Conservation (phyloP, 2,797 vertebrate genomes). For the Naso thynnoides region DNA sequence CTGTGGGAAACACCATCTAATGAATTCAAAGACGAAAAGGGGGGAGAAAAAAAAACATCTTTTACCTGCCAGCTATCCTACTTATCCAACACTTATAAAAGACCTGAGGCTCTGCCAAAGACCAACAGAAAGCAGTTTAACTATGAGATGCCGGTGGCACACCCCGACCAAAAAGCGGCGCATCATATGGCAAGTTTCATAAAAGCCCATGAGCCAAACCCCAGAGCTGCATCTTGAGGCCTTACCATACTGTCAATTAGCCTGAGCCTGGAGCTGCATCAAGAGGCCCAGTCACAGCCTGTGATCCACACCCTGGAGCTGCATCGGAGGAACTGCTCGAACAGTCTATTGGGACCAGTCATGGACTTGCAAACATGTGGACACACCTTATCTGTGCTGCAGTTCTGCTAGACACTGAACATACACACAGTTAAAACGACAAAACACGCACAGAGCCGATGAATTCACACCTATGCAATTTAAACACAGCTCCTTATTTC, state of each 20-base stretch:
- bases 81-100: conserved; percentile 25
- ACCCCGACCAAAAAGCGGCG: conserved; percentile 35
- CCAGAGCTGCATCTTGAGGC: conserved; percentile 48
- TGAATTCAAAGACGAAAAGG: conserved; percentile 7
- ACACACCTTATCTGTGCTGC: conserved; percentile 69
- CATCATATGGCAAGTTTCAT: conserved; percentile 35
- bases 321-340: conserved; percentile 61
- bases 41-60: neutral
- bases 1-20: conserved; percentile 13
- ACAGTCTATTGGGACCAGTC: conserved; percentile 58
- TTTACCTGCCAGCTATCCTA: conserved; percentile 25
- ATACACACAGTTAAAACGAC: conserved; percentile 43
- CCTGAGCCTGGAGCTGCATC: conserved; percentile 52
- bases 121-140: conserved; percentile 20
- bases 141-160: conserved; percentile 15
- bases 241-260: conserved; percentile 23
- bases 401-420: conserved; percentile 56
- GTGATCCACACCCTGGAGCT: conserved; percentile 64
- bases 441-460: conserved; percentile 26
- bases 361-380: conserved; percentile 72
- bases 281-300: conserved; percentile 48
- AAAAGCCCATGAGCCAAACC: conserved; percentile 43
- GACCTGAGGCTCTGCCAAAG: conserved; percentile 5
- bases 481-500: conserved; percentile 11
- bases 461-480: conserved; percentile 26